A percentile compares a stretch with the other conserved stretches of the same genome.
Evolutionary conservation across 2,797 vertebrate species (phyloP).

Genomic region (Pachyuromys duprasi): DNA sequence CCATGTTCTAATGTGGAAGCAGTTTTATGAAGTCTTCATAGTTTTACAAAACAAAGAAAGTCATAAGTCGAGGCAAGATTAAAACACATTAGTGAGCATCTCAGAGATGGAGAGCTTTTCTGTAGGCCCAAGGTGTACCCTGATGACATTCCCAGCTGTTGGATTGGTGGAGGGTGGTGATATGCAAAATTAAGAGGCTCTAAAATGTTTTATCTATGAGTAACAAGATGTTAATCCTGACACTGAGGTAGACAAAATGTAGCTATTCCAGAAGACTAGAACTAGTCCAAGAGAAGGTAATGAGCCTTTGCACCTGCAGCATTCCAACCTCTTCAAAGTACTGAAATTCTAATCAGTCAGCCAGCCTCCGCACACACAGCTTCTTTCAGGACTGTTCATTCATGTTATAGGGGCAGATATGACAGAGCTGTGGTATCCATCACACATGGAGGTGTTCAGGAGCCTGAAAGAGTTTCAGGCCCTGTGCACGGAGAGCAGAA

Average conservation of each 20-base stretch:
- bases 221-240: neutral
- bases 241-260: neutral
- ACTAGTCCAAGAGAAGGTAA: neutral
- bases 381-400: neutral
- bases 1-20: no score
- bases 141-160: neutral
- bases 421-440: neutral
- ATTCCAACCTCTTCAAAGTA: neutral
- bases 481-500: neutral
- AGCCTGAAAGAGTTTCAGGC: neutral
- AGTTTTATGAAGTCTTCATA: no score
- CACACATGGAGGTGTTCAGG: neutral
- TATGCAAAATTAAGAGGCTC: neutral
- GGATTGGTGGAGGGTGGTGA: neutral
- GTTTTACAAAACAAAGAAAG: no score
- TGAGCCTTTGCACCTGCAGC: neutral
- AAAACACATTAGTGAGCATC: no score
- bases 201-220: neutral
- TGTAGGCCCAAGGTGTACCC: neutral
- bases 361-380: neutral
- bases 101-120: neutral
- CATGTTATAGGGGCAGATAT: neutral
- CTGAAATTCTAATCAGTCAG: neutral
- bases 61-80: no score
- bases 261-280: neutral